Evolutionary conservation across 1,140 invertebrate species (phyloP), one percentile per base, ranked within the genome.

Genomic region (Asobara japonica): DNA sequence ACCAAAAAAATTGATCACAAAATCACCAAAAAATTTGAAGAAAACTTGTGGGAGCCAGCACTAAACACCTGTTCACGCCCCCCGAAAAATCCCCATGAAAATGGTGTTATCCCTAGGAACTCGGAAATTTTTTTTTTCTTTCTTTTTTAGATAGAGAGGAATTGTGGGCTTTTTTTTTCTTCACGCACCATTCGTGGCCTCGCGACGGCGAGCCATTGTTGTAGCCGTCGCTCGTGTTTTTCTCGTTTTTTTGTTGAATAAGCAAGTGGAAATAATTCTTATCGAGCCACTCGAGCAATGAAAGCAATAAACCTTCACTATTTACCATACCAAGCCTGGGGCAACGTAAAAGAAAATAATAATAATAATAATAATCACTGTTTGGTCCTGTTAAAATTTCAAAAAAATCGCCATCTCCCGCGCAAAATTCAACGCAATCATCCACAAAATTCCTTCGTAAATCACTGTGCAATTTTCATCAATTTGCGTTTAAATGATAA

Each of bases 201-300:
- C 67, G 71, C 71, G 70, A 75, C 74, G 74, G 70, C 74, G 67
- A 75, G 62, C 70, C 74, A 75, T 56, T 56, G 22, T 56, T 16
- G 25, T 72, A 71, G 74, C 71, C 69, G 69, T 69, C 66, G 71
- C 61, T 25, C 56, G 38, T 38, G 62, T n/a, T 71, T 20, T 64
- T 56, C 27, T 69, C 73, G 31, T 66, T 60, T 6, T n/a, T n/a
- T 13, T 48, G 5, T 18, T 27, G 7, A 60, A 27, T 25, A 27
- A 25, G n/a, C n/a, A n/a, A n/a, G n/a, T n/a, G n/a, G n/a, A n/a
- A n/a, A n/a, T n/a, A n/a, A n/a, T n/a, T n/a, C n/a, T n/a, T n/a
- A n/a, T n/a, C n/a, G n/a, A n/a, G n/a, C n/a, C n/a, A n/a, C n/a
- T n/a, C n/a, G n/a, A n/a, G n/a, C n/a, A n/a, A n/a, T n/a, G n/a